Evolutionary conservation across 2,797 vertebrate species (phyloP), one percentile per base, ranked within the genome.

Genomic region (Buceros bicornis): DNA sequence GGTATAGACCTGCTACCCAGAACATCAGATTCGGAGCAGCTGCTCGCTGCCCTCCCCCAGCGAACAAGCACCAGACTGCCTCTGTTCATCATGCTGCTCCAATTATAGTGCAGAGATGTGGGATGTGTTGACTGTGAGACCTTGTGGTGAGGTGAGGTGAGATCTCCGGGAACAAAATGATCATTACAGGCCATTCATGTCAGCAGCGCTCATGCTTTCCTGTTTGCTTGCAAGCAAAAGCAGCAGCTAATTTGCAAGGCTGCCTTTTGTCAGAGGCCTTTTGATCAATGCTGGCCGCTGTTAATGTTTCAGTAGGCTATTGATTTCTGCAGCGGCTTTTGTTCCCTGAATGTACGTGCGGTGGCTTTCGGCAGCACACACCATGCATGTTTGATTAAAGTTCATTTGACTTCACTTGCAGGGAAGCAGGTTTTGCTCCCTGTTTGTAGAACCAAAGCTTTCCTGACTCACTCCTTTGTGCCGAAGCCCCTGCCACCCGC

Each of bases 241-340:
- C 97, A 87, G 97, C 94, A 93, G 98, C 98, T 99, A 97, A 98
- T 99, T 98, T 99, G 98, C 98, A 97, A 98, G 97, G 97, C 98
- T 97, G 98, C 98, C 97, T 98, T 96, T 98, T 98, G 98, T 98
- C 98, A 98, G 98, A 96, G 94, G 98, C 98, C 98, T 98, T 99
- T 98, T 99, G 98, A 99, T 99, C 98, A 98, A 97, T 98, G 98
- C 98, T 98, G 96, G 98, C 98, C 98, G 97, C 98, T 98, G 99
- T 98, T 99, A 99, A 99, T 99, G 99, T 99, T 99, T 99, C 99
- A 99, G 98, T 97, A 97, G 98, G 98, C 98, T 99, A 99, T 99
- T 99, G 99, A 99, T 99, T 99, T 98, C 98, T 97, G 97, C 98
- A 97, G 92, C 97, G 95, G 98, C 98, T 99, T 99, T 99, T 99